Percentiles rank a stretch among this genome's conserved stretches.
Conservation (phyloP, 1,140 invertebrate species). For the Zaprionus ornatus region DNA sequence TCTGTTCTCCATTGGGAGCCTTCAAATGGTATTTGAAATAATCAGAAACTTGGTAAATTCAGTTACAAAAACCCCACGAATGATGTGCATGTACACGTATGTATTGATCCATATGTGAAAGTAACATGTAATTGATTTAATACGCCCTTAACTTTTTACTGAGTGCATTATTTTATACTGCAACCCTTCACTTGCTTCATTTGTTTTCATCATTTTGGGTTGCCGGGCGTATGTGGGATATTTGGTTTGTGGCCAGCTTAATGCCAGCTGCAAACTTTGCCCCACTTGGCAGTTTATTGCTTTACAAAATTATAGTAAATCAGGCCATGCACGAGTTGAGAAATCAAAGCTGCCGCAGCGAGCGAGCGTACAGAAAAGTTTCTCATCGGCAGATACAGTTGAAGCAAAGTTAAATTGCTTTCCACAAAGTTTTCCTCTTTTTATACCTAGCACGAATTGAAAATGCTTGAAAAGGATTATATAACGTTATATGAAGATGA, state of each 20-base stretch:
- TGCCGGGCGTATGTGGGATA: constrained; percentile 10
- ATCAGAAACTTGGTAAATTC: too few relatives aligned
- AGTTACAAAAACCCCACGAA: too few relatives aligned
- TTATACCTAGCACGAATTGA: background rate
- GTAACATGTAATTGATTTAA: background rate
- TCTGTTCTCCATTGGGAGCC: too few relatives aligned
- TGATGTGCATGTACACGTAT: background rate
- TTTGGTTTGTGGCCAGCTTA: constrained; percentile 32
- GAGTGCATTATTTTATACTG: background rate
- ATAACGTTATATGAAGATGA: background rate
- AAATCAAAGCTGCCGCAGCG: constrained; percentile 64
- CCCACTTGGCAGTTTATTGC: constrained; percentile 65
- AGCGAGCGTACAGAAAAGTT: constrained; percentile 48
- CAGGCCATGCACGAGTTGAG: constrained; percentile 67
- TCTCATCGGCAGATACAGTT: constrained; percentile 33
- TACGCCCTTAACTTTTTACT: background rate
- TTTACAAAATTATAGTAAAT: constrained; percentile 77
- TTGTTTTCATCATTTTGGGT: constrained; percentile 46
- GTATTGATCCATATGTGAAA: background rate
- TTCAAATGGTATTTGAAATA: too few relatives aligned
- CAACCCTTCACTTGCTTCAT: background rate
- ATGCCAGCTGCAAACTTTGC: constrained; percentile 46
- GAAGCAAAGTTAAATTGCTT: constrained; percentile 69
- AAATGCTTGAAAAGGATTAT: background rate
- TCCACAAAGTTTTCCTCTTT: constrained; percentile 41